Base-by-base conservation (phyloP, 2,797 vertebrate genomes). In the Thaleichthys pacificus region DNA sequence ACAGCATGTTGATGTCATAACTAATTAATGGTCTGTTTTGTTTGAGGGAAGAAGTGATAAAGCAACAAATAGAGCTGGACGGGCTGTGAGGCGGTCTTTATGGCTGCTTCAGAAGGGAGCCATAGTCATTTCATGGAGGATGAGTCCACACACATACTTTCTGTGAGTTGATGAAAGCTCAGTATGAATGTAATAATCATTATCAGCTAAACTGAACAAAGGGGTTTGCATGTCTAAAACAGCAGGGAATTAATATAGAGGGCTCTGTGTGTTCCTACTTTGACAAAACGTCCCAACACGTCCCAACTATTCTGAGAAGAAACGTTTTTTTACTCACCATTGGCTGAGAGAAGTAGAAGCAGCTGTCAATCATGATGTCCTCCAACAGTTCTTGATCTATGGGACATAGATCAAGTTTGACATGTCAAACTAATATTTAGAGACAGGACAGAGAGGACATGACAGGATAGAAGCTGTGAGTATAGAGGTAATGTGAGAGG, bases 361-460 rank as follows among this genome's bases (percentile, higher is more conserved):
- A 86, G 81, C 96, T 97, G 83, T 96, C 94, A 87, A 92, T 89
- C 89, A 98, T 82, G 63, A 98, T 88, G 80, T 92, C 92, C 91
- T 97, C 96, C 84, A 98, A 91, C 80, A 97, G 89, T 82, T 94
- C 92, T 92, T 97, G 96, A 93, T 97, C 97, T 97, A 84, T 11
- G 83, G 77, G 77, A 66, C 81, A 56, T n/a, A n/a, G n/a, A n/a
- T n/a, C n/a, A n/a, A n/a, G n/a, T n/a, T n/a, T n/a, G 78, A 17
- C 80, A 75, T 17, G 22, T 24, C 15, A 61, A 26, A 61, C 21
- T 11, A 26, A 51, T 4, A 67, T 24, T 7, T 17, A 68, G 1
- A 28, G 3, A 35, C 51, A n/a, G 28, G 49, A 54, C 21, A 42
- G 35, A 38, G 9, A n/a, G 5, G 35, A 21, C 8, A n/a, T 28